Base-by-base conservation (phyloP, 2,797 vertebrate species). In the Oryzias dopingdopingensis region DNA sequence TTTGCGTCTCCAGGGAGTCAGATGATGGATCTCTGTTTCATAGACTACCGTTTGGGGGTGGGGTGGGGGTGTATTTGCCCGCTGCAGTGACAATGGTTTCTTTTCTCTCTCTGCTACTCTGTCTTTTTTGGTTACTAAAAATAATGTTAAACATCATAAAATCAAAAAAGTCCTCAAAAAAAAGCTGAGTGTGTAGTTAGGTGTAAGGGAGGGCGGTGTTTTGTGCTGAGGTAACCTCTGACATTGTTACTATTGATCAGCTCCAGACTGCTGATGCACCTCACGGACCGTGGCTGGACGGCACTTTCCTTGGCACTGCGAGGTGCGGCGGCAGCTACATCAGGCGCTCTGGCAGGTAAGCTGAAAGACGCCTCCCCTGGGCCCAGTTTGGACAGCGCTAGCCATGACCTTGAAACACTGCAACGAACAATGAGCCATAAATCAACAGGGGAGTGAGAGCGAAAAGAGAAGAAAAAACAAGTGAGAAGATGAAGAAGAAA, bases 351-450 rank as follows among this genome's bases (percentile, higher is more conserved):
- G 79, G 76, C 80, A 89, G 81, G 81, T 86, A 76, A 20, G 20
- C 68, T 76, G 72, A 67, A 67, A 72, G 65, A 83, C 74, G 56
- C 60, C 59, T 67, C 71, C 83, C 77, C 49, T 23, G 81, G 84
- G 82, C 67, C 86, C 77, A 68, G 67, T 86, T 88, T 84, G 80
- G 80, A 76, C 67, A 49, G 32, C 49, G 71, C 80, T 86, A 81
- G 77, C 67, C 50, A 70, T 56, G 79, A 91, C 91, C 90, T 92
- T 92, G 89, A 88, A 89, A 88, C 75, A 74, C 54, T 72, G 82
- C 77, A 79, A 80, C 82, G 79, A 88, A 89, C 88, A 90, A 90
- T 91, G 90, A 89, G 88, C 79, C 75, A 82, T 90, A 88, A 87
- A 90, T 89, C 86, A 89, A 74, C 82, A 86, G 29, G 0, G 14